Evolutionary conservation across 2,797 vertebrate species (phyloP).

Genomic region (Gorsachius magnificus): DNA sequence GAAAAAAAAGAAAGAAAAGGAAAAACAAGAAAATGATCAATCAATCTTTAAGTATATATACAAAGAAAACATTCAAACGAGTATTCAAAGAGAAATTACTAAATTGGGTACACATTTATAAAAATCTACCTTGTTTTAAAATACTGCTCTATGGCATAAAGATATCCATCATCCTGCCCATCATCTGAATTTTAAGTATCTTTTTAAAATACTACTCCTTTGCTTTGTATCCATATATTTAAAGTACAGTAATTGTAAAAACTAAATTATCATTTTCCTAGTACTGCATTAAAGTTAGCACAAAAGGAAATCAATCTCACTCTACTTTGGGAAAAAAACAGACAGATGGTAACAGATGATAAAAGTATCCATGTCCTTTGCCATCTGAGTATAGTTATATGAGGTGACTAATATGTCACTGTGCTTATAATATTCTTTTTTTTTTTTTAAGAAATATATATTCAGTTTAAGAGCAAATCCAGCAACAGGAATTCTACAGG

Average conservation of each 20-base stretch:
- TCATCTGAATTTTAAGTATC: not conserved
- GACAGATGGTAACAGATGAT: not conserved
- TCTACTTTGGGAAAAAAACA: not conserved
- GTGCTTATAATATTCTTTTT: conserved; percentile 51
- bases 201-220: not conserved
- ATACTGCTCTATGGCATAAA: not conserved
- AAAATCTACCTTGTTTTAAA: not conserved
- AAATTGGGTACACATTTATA: not conserved
- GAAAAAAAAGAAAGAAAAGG: not conserved
- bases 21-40: not conserved
- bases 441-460: conserved; percentile 7
- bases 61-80: not conserved
- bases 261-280: not conserved
- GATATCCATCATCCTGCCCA: not conserved
- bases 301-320: conserved; percentile 6
- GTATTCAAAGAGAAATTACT: not conserved
- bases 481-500: conserved; percentile 51
- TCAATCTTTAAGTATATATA: not conserved
- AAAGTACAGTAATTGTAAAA: not conserved
- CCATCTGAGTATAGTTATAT: conserved; percentile 31
- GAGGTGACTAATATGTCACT: conserved; percentile 59
- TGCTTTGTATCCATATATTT: not conserved
- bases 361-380: not conserved
- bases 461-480: conserved; percentile 59
- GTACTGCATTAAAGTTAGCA: not conserved